Evolutionary conservation across 2,888 invertebrate genomes (phyloP).

Genomic region (Tipula lateralis): DNA sequence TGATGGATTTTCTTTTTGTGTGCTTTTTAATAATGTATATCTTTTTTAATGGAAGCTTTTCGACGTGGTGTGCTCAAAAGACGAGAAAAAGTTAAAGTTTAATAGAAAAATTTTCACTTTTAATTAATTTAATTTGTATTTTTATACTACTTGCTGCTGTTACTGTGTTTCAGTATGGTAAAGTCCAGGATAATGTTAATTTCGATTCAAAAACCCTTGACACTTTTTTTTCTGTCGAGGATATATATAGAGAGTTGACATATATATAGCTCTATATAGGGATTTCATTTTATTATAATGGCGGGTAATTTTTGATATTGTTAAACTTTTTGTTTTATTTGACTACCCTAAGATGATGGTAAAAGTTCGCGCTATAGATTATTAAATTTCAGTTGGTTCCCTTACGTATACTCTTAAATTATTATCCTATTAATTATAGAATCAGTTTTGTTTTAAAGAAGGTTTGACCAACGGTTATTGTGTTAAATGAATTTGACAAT

Average conservation of each 20-base stretch:
- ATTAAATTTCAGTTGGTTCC: background rate
- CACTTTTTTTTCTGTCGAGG: background rate
- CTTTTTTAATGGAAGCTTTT: background rate
- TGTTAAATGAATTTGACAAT: too few species aligned
- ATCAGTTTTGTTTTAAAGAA: too few species aligned
- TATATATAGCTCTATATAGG: background rate
- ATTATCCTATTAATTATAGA: too few species aligned
- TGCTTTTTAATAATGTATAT: background rate
- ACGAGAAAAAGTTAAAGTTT: background rate
- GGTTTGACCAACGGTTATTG: too few species aligned
- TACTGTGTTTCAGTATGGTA: background rate
- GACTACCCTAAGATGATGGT: background rate
- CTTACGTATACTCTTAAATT: too few species aligned
- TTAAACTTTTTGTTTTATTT: background rate
- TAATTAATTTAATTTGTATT: background rate
- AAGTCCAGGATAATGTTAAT: background rate
- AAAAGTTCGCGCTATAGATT: background rate
- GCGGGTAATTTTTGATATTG: background rate
- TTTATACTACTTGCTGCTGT: background rate
- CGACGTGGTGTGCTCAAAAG: background rate
- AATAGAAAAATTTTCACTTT: background rate
- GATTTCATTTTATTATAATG: background rate
- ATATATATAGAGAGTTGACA: too few species aligned
- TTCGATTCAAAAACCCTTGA: background rate
- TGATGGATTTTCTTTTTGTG: background rate